Conservation (phyloP, 2,888 invertebrate species). For the Sepioteuthis lessoniana region DNA sequence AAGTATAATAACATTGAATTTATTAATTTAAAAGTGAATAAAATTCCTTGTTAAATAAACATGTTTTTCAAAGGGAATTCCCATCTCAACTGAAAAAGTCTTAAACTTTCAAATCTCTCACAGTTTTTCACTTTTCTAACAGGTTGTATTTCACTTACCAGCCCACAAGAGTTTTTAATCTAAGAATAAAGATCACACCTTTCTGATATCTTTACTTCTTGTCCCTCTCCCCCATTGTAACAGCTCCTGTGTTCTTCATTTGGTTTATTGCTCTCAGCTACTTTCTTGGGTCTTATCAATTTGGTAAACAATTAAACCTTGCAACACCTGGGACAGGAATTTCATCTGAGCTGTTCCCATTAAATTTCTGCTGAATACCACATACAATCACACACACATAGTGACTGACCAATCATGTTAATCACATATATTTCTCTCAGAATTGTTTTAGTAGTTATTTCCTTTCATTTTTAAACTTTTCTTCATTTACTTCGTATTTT, state of each 20-base stretch:
- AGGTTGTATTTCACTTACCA: neutral
- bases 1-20: neutral
- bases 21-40: neutral
- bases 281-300: neutral
- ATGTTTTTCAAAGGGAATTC: neutral
- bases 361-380: neutral
- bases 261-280: neutral
- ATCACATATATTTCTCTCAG: neutral
- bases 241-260: neutral
- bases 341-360: neutral
- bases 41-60: neutral
- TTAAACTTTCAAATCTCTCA: neutral
- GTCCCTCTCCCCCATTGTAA: neutral
- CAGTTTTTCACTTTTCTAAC: neutral
- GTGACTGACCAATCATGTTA: neutral
- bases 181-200: neutral
- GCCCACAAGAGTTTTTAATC: neutral
- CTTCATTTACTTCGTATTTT: too few species aligned
- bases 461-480: neutral
- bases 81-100: neutral
- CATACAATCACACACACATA: neutral
- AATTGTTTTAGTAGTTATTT: neutral
- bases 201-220: neutral
- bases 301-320: slow-evolving; percentile 9
- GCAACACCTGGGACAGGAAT: neutral